Percentiles rank a stretch among this genome's conserved stretches.
phyloP scores from a whole-genome alignment of 2,888 invertebrate genomes.

The Zygaena filipendulae region DNA sequence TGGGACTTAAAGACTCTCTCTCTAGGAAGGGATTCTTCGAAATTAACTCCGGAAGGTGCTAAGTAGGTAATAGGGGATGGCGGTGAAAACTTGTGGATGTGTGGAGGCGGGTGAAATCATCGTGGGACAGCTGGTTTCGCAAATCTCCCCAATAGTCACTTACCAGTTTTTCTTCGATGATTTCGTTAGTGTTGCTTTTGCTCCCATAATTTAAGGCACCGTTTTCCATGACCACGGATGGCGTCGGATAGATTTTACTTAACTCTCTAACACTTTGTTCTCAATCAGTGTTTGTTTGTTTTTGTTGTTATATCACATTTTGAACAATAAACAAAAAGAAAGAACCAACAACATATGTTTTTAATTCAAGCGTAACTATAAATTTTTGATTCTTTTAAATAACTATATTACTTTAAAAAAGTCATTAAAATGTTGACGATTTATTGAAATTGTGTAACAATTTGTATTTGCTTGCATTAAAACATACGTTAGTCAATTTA shows the following conservation, averaged over 20 bases:
- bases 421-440: slow-evolving; percentile 7
- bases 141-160: slow-evolving; percentile 25
- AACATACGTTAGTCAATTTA: slow-evolving; percentile 1
- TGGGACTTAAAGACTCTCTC: background rate
- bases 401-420: too few species aligned
- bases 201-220: slow-evolving; percentile 71
- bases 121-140: too few species aligned
- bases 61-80: too few species aligned
- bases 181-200: slow-evolving; percentile 66
- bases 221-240: slow-evolving; percentile 67
- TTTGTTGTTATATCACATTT: too few species aligned
- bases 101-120: background rate
- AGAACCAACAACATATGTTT: too few species aligned
- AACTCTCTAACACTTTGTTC: slow-evolving; percentile 32
- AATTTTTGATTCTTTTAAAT: too few species aligned
- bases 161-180: slow-evolving; percentile 62
- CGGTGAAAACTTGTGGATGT: background rate
- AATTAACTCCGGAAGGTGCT: too few species aligned
- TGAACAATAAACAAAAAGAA: too few species aligned
- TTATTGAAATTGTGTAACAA: slow-evolving; percentile 4
- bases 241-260: slow-evolving; percentile 40
- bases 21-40: too few species aligned
- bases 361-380: too few species aligned
- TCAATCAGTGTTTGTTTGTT: too few species aligned
- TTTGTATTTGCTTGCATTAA: too few species aligned